Base-by-base conservation (phyloP, 30 jellyfish, hydroid and myxozoan species). In the Calvadosia cruxmelitensis region DNA sequence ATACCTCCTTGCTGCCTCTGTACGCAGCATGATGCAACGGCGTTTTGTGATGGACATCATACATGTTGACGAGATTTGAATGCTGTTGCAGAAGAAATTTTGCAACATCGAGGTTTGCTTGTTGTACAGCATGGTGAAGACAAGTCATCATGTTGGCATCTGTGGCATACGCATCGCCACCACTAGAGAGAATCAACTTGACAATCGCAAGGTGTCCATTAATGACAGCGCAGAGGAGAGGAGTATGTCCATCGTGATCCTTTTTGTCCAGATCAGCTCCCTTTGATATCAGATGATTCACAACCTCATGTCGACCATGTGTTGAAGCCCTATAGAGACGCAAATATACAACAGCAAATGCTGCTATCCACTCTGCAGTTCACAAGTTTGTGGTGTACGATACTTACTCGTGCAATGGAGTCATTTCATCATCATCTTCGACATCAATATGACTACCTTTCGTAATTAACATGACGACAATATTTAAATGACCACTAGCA, bases 161-260 rank as follows among this genome's bases (percentile, higher is more conserved):
- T n/a, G 33, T 63, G 27, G 76, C 69, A 1, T 32, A 7, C 33
- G 64, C 31, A 3, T 74, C 84, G 28, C 29, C 49, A 3, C 49
- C 64, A 0, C 53, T 53, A 1, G n/a, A 31, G 10, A 64, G 31
- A 27, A 74, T n/a, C 57, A 3, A 29, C 23, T 63, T 29, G 30
- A 64, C 16, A 0, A 63, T 67, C 3, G 23, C 68, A 31, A 53
- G 36, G 29, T 74, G 50, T 16, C 66, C 62, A 35, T 36, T 32
- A 1, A 34, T 0, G 34, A 74, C 48, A n/a, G 76, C 76, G 3
- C 63, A 73, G 0, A 30, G 69, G 24, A 29, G 34, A 0, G 84
- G 69, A n/a, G 26, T 74, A 27, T 48, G 50, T 2, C 70, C 75
- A n/a, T 63, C 84, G n/a, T 42, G 36, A 28, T 74, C 76, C 12